Evolutionary conservation across 2,888 invertebrate genomes (phyloP).

Genomic region (Dynastes maya): DNA sequence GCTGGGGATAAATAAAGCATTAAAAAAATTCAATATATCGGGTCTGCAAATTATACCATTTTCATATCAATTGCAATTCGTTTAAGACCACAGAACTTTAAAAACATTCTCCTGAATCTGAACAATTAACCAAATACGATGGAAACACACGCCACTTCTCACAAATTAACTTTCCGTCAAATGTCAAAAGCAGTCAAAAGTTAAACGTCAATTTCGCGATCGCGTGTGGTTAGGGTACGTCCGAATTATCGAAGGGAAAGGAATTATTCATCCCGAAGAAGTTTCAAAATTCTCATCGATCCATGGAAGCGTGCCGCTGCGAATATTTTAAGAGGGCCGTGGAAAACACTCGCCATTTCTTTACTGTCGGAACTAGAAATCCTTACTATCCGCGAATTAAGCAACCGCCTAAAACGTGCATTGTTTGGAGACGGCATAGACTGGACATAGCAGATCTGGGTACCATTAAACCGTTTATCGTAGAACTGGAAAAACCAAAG

Average conservation of each 20-base stretch:
- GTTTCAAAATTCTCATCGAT: not conserved
- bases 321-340: slow-evolving; percentile 3
- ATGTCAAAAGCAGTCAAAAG: not conserved
- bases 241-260: no score
- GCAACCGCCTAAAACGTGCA: not conserved
- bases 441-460: not conserved
- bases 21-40: no score
- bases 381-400: not conserved
- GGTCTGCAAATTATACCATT: no score
- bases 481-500: not conserved
- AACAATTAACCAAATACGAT: no score
- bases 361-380: not conserved
- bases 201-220: no score
- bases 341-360: not conserved
- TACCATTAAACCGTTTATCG: not conserved
- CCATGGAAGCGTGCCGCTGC: slow-evolving; percentile 14
- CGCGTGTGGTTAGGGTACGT: no score
- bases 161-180: not conserved
- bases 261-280: no score
- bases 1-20: no score
- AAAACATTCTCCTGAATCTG: no score
- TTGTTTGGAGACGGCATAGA: not conserved
- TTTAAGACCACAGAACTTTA: no score
- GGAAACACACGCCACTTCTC: no score
- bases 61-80: no score